phyloP scores from a whole-genome alignment of 2,888 invertebrate species.

The Lottia gigantea region DNA sequence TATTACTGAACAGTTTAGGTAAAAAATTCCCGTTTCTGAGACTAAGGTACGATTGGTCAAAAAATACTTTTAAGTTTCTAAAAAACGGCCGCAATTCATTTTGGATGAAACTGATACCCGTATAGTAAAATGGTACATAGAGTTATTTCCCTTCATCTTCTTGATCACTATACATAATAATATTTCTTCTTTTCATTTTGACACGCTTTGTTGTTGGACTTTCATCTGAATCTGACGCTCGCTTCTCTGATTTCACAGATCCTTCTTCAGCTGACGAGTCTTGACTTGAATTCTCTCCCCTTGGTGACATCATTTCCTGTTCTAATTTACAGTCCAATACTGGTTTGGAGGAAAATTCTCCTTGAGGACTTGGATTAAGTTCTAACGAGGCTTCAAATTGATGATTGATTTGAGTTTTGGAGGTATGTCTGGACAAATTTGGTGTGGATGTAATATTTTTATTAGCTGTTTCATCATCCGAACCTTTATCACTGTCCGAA shows the following conservation, averaged over 20 bases:
- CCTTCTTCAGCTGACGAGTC: conserved; percentile 5
- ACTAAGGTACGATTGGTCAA: too few relatives aligned
- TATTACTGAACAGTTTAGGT: too few relatives aligned
- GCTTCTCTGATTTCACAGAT: neutral
- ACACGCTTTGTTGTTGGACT: neutral
- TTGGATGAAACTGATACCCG: too few relatives aligned
- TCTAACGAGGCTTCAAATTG: neutral
- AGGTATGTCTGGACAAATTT: neutral
- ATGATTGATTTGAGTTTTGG: neutral
- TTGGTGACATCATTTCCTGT: neutral
- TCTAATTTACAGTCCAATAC: neutral
- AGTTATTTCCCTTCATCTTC: neutral
- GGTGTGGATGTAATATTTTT: conserved; percentile 22
- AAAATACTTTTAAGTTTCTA: too few relatives aligned
- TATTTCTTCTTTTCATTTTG: neutral
- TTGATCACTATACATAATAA: neutral
- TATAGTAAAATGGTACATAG: too few relatives aligned
- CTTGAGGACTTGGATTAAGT: neutral
- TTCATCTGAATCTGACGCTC: neutral
- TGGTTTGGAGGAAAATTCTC: neutral
- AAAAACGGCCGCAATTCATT: too few relatives aligned
- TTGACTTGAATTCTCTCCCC: neutral
- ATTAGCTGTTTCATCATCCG: conserved; percentile 27
- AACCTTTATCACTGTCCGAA: conserved; percentile 16
- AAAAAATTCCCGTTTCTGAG: too few relatives aligned